Evolutionary conservation across 1,140 invertebrate genomes (phyloP), one percentile per base, ranked within the genome.

Genomic region (Anastrepha ludens): DNA sequence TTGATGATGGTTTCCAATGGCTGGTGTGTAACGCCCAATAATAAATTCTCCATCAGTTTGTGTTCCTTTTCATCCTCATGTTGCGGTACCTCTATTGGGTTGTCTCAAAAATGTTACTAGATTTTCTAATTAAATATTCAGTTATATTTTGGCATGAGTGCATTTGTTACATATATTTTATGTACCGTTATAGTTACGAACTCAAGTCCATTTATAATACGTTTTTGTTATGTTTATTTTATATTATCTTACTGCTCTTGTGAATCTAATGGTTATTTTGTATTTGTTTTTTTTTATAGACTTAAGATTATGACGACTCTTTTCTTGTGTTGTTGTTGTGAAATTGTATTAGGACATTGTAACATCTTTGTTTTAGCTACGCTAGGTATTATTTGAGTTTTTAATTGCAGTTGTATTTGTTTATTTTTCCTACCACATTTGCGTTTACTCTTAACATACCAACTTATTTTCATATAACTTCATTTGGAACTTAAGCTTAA

Each of bases 341-440:
- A 15, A 74, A 17, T 15, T 47, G 67, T 9, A 67, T 67, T 67
- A 29, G 29, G 29, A 29, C 29, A 29, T 29, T 74, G 2, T 47
- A 70, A 47, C 44, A 41, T 67, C 29, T 41, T 41, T 50, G 70
- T 81, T 50, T 44, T 81, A 81, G 8, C 8, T 9, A 81, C 47
- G 20, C 20, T 81, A 81, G 8, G 15, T 13, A 62, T 62, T 13
- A 20, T 55, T n/a, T 81, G 17, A 47, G 1, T 81, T 81, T 81
- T 20, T 11, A 81, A 81, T 81, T 81, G 74, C 74, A 81, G 74
- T 81, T 81, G 74, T 81, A 81, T 81, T 81, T 81, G 74, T 81
- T 81, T 81, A 20, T 50, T 55, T 81, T 58, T 5, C 50, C 50
- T 55, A 55, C 50, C 50, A 55, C 6, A 6, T 11, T 55, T 55